phyloP scores from a whole-genome alignment of 2,888 invertebrate species.

The Prostheceraeus crozeri region DNA sequence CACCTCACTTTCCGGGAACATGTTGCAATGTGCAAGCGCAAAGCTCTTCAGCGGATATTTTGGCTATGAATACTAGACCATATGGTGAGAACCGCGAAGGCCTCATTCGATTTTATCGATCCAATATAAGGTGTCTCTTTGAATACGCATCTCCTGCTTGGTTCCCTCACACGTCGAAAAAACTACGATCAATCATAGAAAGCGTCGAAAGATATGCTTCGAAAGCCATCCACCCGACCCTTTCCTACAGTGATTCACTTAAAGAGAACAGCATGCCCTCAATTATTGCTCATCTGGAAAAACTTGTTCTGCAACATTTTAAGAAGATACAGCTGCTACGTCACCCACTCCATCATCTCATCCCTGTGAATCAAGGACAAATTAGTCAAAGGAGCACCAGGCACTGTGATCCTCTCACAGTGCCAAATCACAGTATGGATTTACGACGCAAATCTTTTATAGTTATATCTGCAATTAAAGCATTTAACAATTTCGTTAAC shows the following conservation, averaged over 20 bases:
- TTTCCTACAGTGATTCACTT: slow-evolving; percentile 18
- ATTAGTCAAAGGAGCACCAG: slow-evolving; percentile 9
- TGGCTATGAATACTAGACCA: slow-evolving; percentile 5
- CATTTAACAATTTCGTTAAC: too few species aligned
- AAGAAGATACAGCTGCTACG: neutral
- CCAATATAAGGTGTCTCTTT: neutral
- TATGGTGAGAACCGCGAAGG: slow-evolving; percentile 4
- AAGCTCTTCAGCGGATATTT: slow-evolving; percentile 18
- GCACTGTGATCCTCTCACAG: too few species aligned
- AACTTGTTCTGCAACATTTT: neutral
- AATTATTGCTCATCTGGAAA: neutral
- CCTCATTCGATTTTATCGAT: slow-evolving; percentile 11
- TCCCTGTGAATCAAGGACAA: neutral
- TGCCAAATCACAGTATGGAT: too few species aligned
- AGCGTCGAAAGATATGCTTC: neutral
- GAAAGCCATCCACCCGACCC: neutral
- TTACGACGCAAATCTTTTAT: too few species aligned
- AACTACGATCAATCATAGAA: neutral
- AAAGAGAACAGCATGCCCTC: neutral
- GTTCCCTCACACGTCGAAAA: slow-evolving; percentile 1
- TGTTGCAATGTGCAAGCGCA: slow-evolving; percentile 5
- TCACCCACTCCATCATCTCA: slow-evolving; percentile 1
- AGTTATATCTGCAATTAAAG: too few species aligned
- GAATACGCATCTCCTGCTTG: slow-evolving; percentile 9
- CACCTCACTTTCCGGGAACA: slow-evolving; percentile 18